Evolutionary conservation across 2,888 invertebrate species (phyloP).

Genomic region (Agrilus mali): DNA sequence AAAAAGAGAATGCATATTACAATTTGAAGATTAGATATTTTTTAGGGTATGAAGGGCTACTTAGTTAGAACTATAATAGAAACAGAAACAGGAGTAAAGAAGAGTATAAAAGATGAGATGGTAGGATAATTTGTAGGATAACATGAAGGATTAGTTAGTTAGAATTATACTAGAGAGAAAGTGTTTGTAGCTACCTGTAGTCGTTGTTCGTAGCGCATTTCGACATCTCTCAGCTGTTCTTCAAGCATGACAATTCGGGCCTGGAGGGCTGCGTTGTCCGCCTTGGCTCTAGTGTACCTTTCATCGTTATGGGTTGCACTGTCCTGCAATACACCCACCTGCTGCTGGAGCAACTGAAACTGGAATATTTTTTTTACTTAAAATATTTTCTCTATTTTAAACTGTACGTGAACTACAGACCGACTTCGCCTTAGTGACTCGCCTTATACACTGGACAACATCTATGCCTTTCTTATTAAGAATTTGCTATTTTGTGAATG

Average conservation of each 20-base stretch:
- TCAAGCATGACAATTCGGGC: constrained; percentile 86
- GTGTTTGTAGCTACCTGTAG: no score
- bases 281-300: constrained; percentile 77
- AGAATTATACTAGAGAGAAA: no score
- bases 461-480: neutral
- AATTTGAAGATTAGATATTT: no score
- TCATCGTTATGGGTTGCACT: constrained; percentile 80
- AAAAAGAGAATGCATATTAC: neutral
- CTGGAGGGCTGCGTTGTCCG: constrained; percentile 85
- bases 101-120: no score
- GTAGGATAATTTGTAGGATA: no score
- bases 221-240: constrained; percentile 69
- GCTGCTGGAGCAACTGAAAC: constrained; percentile 87
- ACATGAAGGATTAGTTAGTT: no score
- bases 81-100: no score
- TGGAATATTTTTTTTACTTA: constrained; percentile 33
- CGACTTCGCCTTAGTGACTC: no score
- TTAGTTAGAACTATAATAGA: no score
- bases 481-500: no score
- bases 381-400: neutral
- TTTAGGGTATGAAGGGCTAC: no score
- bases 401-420: no score
- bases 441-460: neutral
- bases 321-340: constrained; percentile 80
- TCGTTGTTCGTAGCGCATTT: constrained; percentile 38